These are phyloP conservation scores for Carapus acus DNA, from an alignment of 2,797 vertebrate species.

Conservation along the genomic window DNA sequence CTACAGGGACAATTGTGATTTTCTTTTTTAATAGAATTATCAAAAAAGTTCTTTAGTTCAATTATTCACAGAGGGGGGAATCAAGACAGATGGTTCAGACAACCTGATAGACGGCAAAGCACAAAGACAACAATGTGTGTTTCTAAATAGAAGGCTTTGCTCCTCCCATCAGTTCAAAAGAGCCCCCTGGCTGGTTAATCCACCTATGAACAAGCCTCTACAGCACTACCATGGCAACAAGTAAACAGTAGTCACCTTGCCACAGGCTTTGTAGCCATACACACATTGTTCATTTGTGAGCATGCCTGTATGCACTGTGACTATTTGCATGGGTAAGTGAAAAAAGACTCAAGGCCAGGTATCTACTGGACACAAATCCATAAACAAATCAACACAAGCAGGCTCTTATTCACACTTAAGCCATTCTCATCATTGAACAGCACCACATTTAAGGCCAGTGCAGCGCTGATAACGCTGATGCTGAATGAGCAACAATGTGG, in stretches of 20 bases:
- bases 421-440: conserved; percentile 31
- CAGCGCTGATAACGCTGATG: conserved; percentile 24
- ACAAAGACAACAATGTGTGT: not conserved
- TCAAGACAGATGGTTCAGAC: too few relatives aligned
- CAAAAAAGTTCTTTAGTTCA: too few relatives aligned
- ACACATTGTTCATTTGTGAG: conserved; percentile 30
- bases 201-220: conserved; percentile 55
- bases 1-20: too few relatives aligned
- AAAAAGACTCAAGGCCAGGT: conserved; percentile 11
- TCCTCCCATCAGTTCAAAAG: conserved; percentile 45
- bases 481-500: conserved; percentile 48
- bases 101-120: conserved; percentile 7
- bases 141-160: conserved; percentile 46
- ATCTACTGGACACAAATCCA: conserved; percentile 6
- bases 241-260: conserved; percentile 63
- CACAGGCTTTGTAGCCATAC: conserved; percentile 45
- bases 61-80: too few relatives aligned
- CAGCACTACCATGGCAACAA: conserved; percentile 62
- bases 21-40: too few relatives aligned
- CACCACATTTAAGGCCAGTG: conserved; percentile 23
- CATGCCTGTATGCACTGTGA: not conserved
- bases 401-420: not conserved
- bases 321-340: conserved; percentile 18
- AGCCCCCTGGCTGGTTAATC: conserved; percentile 48
- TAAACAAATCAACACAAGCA: conserved; percentile 12